phyloP scores from a whole-genome alignment of 2,888 invertebrate genomes.

The Ormyrus nitidulus region DNA sequence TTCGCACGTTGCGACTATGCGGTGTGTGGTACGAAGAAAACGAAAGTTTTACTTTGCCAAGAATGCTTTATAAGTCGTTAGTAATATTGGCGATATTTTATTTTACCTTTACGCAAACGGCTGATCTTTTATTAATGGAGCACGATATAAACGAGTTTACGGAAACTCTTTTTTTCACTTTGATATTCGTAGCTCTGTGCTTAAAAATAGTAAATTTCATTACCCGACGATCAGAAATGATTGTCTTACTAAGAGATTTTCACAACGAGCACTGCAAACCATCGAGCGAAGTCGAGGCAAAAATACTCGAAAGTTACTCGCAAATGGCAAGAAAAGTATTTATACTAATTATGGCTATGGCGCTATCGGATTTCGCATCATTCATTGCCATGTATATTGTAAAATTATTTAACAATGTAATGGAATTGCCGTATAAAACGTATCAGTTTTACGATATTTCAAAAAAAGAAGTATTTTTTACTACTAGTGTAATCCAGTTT shows the following conservation, averaged over 20 bases:
- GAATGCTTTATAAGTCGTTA: neutral
- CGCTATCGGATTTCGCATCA: too few relatives aligned
- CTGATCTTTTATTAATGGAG: neutral
- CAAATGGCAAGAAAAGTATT: too few relatives aligned
- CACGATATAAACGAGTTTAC: neutral
- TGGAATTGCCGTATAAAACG: neutral
- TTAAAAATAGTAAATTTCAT: too few relatives aligned
- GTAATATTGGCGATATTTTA: neutral
- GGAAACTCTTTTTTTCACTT: too few relatives aligned
- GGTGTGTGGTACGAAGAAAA: neutral
- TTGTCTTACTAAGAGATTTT: too few relatives aligned
- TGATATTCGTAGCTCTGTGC: too few relatives aligned
- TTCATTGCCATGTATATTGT: too few relatives aligned
- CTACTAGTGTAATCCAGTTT: neutral
- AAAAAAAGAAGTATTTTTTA: neutral
- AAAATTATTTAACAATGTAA: neutral
- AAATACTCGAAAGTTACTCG: too few relatives aligned
- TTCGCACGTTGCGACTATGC: neutral
- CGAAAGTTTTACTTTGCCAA: neutral
- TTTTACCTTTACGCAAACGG: neutral
- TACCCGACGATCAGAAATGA: too few relatives aligned
- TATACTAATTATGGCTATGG: too few relatives aligned
- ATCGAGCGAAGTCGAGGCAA: too few relatives aligned
- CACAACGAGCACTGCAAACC: too few relatives aligned
- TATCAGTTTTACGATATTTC: conserved; percentile 44